Conservation (phyloP, 2,888 invertebrate species). For the Noctua pronuba region DNA sequence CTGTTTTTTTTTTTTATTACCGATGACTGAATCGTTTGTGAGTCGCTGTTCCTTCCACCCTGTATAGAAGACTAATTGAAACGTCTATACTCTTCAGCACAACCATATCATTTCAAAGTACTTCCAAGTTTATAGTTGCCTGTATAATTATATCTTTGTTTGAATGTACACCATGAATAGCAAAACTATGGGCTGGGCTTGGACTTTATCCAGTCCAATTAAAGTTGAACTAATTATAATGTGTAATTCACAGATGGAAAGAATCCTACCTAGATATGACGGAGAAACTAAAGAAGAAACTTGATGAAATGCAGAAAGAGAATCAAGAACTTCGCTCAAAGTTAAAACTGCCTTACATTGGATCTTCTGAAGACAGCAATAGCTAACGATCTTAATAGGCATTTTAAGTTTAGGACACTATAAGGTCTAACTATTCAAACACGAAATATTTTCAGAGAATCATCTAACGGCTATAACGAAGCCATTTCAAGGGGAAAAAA, state of each 20-base stretch:
- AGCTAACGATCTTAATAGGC: slow-evolving; percentile 67
- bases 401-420: not conserved
- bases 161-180: not conserved
- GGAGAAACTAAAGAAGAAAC: slow-evolving; percentile 90
- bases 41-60: too few species aligned
- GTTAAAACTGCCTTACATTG: slow-evolving; percentile 74
- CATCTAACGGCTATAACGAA: too few species aligned
- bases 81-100: not conserved
- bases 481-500: too few species aligned
- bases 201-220: not conserved
- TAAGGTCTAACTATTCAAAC: too few species aligned
- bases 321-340: slow-evolving; percentile 86
- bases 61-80: too few species aligned
- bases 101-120: not conserved
- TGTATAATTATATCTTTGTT: not conserved
- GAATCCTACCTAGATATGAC: slow-evolving; percentile 91
- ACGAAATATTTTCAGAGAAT: too few species aligned
- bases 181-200: not conserved
- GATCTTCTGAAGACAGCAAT: slow-evolving; percentile 73
- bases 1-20: too few species aligned
- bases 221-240: not conserved
- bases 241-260: slow-evolving; percentile 81
- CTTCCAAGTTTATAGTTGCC: not conserved
- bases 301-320: slow-evolving; percentile 90
- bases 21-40: too few species aligned